A percentile compares a stretch with the other conserved stretches of the same genome.
phyloP scores from a whole-genome alignment of 2,113 vertebrate species.

The Lota lota region DNA sequence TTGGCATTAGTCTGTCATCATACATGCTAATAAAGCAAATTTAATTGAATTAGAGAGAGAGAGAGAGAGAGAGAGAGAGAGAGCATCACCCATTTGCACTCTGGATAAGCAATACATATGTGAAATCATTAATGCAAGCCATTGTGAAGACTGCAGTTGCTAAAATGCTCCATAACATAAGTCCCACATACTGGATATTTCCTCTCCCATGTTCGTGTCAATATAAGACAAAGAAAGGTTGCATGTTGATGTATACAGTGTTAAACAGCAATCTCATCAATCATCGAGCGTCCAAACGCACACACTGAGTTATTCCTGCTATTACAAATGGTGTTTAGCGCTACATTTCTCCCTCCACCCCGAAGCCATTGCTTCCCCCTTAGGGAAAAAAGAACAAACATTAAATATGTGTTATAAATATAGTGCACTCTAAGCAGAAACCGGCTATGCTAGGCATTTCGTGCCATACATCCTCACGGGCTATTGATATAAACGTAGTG shows the following conservation, averaged over 20 bases:
- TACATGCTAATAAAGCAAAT: too few relatives aligned
- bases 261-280: conserved; percentile 7
- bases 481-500: conserved; percentile 39
- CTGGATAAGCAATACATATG: too few relatives aligned
- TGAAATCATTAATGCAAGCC: too few relatives aligned
- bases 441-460: conserved; percentile 38
- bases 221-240: too few relatives aligned
- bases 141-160: too few relatives aligned
- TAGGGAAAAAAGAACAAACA: conserved; percentile 23
- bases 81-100: too few relatives aligned
- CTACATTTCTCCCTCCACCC: conserved; percentile 40
- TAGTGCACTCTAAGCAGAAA: conserved; percentile 46
- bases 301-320: conserved; percentile 37
- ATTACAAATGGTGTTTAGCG: conserved; percentile 40
- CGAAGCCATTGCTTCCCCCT: conserved; percentile 25
- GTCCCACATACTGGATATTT: too few relatives aligned
- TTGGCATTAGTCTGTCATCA: too few relatives aligned
- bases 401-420: conserved; percentile 38
- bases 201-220: too few relatives aligned
- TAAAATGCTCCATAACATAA: too few relatives aligned
- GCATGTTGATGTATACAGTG: not conserved
- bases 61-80: too few relatives aligned
- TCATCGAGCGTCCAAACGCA: conserved; percentile 28
- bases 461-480: conserved; percentile 35
- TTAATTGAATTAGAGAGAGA: too few relatives aligned